phyloP scores from a whole-genome alignment of 2,113 vertebrate species.

The Brachirus orientalis region DNA sequence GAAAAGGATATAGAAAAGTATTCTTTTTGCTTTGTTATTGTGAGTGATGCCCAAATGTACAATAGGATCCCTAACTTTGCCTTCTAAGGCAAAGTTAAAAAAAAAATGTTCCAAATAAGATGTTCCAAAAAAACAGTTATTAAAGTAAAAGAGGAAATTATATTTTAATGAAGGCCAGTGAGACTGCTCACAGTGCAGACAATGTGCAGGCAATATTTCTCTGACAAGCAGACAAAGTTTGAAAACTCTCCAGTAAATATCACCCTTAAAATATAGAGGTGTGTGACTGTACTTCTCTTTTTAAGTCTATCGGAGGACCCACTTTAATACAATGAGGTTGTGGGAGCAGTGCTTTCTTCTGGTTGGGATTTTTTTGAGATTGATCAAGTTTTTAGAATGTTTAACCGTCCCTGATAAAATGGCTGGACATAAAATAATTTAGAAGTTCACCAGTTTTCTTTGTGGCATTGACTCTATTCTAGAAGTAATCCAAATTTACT shows the following conservation, averaged over 20 bases:
- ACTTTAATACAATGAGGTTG: slow-evolving; percentile 14
- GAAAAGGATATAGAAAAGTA: slow-evolving; percentile 16
- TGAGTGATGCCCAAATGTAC: slow-evolving; percentile 17
- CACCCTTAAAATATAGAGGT: too few species aligned
- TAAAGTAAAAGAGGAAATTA: neutral
- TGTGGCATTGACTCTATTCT: too few species aligned
- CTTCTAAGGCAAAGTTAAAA: slow-evolving; percentile 36
- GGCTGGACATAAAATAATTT: too few species aligned
- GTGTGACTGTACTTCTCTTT: too few species aligned
- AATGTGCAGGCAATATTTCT: slow-evolving; percentile 6
- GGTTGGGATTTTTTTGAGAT: too few species aligned
- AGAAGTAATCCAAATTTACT: neutral
- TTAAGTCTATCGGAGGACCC: too few species aligned
- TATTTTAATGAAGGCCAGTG: neutral
- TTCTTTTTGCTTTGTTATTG: slow-evolving; percentile 25
- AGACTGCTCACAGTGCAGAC: too few species aligned
- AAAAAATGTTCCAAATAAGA: neutral
- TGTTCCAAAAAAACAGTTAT: too few species aligned
- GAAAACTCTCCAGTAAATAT: slow-evolving; percentile 23
- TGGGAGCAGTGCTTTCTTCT: too few species aligned
- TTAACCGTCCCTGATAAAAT: neutral
- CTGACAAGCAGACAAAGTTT: slow-evolving; percentile 30
- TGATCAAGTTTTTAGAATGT: too few species aligned
- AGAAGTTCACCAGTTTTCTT: too few species aligned
- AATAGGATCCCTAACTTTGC: neutral